Evolutionary conservation across 2,888 invertebrate genomes (phyloP).

Genomic region (Pachymerium ferrugineum): DNA sequence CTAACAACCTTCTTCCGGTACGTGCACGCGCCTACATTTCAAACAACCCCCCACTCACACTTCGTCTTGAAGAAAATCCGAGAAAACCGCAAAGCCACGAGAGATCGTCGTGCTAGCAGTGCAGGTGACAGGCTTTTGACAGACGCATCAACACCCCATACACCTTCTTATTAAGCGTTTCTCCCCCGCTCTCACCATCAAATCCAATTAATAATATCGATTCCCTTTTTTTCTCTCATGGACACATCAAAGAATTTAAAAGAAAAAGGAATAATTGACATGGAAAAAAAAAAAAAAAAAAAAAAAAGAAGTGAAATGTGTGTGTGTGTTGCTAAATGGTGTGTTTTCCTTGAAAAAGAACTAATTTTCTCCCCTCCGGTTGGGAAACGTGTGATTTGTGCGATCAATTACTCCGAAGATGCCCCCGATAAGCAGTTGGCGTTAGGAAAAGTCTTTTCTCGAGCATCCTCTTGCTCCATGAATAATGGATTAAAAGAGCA

Average conservation of each 20-base stretch:
- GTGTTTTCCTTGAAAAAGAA: conserved; percentile 14
- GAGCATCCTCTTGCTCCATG: neutral
- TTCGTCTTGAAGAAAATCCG: too few relatives aligned
- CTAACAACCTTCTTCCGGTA: neutral
- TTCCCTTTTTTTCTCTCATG: neutral
- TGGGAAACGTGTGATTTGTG: conserved; percentile 17
- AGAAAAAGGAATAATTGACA: neutral
- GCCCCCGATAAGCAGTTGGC: conserved; percentile 11
- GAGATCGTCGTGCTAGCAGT: neutral
- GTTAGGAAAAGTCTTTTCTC: neutral
- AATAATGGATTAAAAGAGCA: conserved; percentile 19
- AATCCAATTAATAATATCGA: conserved; percentile 23
- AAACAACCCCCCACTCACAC: too few relatives aligned
- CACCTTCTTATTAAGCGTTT: conserved; percentile 7
- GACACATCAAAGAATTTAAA: neutral
- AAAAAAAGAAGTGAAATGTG: neutral
- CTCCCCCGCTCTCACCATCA: neutral
- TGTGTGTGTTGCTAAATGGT: conserved; percentile 8
- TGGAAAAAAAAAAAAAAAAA: neutral
- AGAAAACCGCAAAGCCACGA: conserved; percentile 27
- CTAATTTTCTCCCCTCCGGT: conserved; percentile 17
- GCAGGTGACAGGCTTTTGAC: conserved; percentile 13
- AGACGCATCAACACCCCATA: conserved; percentile 26
- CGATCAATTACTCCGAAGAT: conserved; percentile 18
- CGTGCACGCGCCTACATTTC: neutral